These are phyloP conservation scores for Remorina albescens DNA, from an alignment of 2,797 vertebrate species.

Conservation along the genomic window DNA sequence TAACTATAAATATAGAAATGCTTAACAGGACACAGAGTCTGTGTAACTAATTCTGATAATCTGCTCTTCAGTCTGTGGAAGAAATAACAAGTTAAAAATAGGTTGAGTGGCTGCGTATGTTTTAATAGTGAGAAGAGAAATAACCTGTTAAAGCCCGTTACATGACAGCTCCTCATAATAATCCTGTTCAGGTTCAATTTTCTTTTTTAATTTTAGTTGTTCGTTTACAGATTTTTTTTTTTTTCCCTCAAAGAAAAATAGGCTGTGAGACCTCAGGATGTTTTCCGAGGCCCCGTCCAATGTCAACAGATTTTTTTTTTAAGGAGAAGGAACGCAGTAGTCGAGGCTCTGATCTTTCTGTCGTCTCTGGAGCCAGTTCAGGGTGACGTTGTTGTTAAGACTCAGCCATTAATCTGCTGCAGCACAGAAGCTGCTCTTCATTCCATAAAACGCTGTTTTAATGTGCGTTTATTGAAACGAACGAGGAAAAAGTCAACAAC, in stretches of 20 bases:
- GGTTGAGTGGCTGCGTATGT: constrained; percentile 1
- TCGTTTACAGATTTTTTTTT: constrained; percentile 13
- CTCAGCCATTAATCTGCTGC: constrained; percentile 12
- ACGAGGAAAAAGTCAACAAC: constrained; percentile 18
- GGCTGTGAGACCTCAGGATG: neutral
- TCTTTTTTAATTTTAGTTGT: neutral
- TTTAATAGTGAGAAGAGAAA: constrained; percentile 26
- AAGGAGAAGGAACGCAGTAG: neutral
- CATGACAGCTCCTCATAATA: constrained; percentile 45
- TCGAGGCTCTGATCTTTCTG: neutral
- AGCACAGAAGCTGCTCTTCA: neutral
- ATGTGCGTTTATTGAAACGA: constrained; percentile 2
- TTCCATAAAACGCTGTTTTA: constrained; percentile 23
- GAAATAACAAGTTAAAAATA: neutral
- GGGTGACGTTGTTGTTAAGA: neutral
- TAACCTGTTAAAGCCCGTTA: constrained; percentile 29
- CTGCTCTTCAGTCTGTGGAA: neutral
- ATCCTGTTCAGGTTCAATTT: constrained; percentile 52
- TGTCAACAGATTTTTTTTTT: neutral
- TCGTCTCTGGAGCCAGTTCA: neutral
- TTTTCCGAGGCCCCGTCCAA: neutral
- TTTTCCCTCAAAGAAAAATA: neutral
- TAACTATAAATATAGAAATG: neutral
- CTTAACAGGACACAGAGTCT: too few relatives aligned
- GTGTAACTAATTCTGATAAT: too few relatives aligned